These are phyloP conservation scores for Scophthalmus maximus DNA, from an alignment of 2,113 vertebrate genomes.

Conservation along the genomic window DNA sequence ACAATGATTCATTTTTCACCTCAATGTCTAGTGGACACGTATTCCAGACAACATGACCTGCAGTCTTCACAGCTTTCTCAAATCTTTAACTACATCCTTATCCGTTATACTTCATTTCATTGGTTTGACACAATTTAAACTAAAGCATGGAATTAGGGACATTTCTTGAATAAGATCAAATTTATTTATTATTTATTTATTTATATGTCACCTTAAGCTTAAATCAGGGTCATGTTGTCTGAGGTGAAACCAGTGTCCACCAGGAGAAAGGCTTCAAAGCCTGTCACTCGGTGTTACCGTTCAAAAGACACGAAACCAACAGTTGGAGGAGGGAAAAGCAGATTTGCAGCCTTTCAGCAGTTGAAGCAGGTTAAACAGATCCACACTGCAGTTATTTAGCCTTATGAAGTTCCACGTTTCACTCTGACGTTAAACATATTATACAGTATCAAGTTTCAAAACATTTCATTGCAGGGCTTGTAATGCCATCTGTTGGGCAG, in stretches of 20 bases:
- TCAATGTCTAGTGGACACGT: background rate
- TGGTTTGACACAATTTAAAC: background rate
- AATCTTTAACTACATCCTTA: background rate
- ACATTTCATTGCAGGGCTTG: background rate
- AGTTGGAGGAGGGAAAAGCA: background rate
- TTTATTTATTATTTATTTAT: background rate
- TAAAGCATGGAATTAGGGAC: background rate
- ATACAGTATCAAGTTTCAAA: background rate
- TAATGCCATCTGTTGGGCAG: conserved; percentile 56
- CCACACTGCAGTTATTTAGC: conserved; percentile 62
- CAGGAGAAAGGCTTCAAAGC: conserved; percentile 3
- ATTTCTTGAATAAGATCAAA: no score
- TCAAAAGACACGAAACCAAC: conserved; percentile 13
- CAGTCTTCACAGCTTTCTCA: background rate
- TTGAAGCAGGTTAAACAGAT: conserved; percentile 42
- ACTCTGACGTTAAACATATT: background rate
- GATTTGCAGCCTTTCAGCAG: conserved; percentile 33
- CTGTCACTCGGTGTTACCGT: background rate
- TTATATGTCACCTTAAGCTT: background rate
- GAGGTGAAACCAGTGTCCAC: conserved; percentile 13
- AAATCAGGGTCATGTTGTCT: conserved; percentile 44
- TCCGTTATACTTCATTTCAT: background rate
- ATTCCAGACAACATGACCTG: conserved; percentile 48
- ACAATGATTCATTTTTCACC: conserved; percentile 1
- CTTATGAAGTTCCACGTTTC: background rate